Base-by-base conservation (phyloP, 2,888 invertebrate species). In the Maniola hyperantus region DNA sequence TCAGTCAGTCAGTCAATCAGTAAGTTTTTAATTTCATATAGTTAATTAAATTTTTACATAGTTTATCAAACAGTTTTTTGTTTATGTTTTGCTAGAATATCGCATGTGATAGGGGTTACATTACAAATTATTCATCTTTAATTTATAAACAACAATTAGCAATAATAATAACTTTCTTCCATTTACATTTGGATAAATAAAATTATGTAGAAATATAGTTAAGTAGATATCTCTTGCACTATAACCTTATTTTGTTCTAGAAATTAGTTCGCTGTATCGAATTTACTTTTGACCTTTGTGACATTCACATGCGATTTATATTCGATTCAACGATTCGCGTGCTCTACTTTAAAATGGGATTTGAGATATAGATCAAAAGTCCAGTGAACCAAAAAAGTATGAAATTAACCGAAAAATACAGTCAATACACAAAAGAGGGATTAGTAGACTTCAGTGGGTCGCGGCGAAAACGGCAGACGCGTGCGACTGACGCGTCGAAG, bases 371-470 rank as follows among this genome's bases (percentile, higher is more conserved):
- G 13, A 42, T 55, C 34, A 15, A 2, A 44, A 68, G 65, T 50
- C 65, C 65, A 65, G 58, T 59, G 62, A 65, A 53, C 26, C 26
- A 26, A 26, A 26, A n/a, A 57, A 78, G 44, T 33, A 50, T 51
- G 63, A 65, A 36, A 18, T 55, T 8, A 36, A 54, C 36, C 50
- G 18, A 39, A 2, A 15, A 54, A 15, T 36, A 36, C 34, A 36
- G 34, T 34, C 10, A 54, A 15, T 15, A 54, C 5, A 34, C 48
- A 61, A 64, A 48, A 66, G 50, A 39, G 54, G 13, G 58, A 62
- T 65, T 36, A 57, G 46, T 48, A 15, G 48, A 48, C 18, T 48
- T 48, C 48, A 8, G 15, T 48, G 0, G 48, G 15, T 15, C 48
- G 18, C 18, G 18, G 48, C 18, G 39, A 11, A 39, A 39, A 11